Evolutionary conservation across 35 echinoderm and acorn worm species (phyloP).

Genomic region (Lytechinus pictus): DNA sequence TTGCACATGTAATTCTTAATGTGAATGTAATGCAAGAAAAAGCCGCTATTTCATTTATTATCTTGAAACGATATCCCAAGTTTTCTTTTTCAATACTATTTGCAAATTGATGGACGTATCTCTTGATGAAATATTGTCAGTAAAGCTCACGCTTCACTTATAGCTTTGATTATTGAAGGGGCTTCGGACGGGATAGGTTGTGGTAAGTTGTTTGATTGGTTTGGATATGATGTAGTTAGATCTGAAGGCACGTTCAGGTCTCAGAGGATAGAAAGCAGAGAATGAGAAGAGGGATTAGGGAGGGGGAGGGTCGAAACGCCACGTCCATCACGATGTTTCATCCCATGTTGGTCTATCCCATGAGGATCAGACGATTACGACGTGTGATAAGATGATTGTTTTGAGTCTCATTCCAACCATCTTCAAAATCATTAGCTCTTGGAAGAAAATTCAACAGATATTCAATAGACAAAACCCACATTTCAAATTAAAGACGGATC

Average conservation of each 20-base stretch:
- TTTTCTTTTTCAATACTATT: background rate
- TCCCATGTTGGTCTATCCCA: background rate
- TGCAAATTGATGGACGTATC: constrained; percentile 2
- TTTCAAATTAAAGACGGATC: no score
- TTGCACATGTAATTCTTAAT: background rate
- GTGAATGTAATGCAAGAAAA: background rate
- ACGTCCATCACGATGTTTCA: background rate
- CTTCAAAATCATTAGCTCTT: background rate
- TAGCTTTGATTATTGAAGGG: background rate
- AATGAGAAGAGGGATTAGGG: constrained; percentile 2
- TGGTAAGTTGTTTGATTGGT: background rate
- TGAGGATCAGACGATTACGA: background rate
- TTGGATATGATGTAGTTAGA: background rate
- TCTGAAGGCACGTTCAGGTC: background rate
- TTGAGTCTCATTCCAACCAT: background rate
- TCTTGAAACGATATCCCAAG: background rate
- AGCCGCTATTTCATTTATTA: background rate
- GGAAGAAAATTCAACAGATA: no score
- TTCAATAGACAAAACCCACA: no score
- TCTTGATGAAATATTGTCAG: background rate
- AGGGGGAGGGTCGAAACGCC: background rate
- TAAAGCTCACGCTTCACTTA: background rate
- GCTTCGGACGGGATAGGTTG: background rate
- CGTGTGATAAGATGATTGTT: constrained; percentile 11
- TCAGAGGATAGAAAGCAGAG: background rate